Percentiles rank a stretch among this genome's conserved stretches.
These are phyloP conservation scores for Cyrtonyx montezumae DNA, from an alignment of 2,113 vertebrate species.

Conservation along the genomic window DNA sequence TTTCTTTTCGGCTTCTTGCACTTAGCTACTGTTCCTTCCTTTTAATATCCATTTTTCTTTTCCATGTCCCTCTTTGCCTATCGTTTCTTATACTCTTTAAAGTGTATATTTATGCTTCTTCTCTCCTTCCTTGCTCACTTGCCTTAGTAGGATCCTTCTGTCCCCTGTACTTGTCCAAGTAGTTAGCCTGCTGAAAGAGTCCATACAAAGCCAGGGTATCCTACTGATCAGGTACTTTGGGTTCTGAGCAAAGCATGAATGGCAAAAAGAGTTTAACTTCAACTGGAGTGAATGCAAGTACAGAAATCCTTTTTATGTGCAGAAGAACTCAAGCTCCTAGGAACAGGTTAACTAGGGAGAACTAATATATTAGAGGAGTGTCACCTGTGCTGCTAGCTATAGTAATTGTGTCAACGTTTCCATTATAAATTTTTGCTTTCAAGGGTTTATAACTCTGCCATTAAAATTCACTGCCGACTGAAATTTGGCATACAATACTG, in stretches of 20 bases:
- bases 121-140: background rate
- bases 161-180: background rate
- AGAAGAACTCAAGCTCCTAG: background rate
- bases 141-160: background rate
- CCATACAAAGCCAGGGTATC: background rate
- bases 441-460: constrained; percentile 58
- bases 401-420: constrained; percentile 66
- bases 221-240: background rate
- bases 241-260: background rate
- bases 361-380: constrained; percentile 16
- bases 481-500: constrained; percentile 55
- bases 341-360: constrained; percentile 38
- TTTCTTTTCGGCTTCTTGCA: background rate
- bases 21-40: background rate
- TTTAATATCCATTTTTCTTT: background rate
- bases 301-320: background rate
- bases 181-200: background rate
- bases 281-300: background rate
- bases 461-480: constrained; percentile 62
- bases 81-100: background rate
- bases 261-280: background rate
- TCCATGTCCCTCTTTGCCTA: background rate
- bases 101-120: background rate
- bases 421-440: constrained; percentile 59
- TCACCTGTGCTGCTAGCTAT: constrained; percentile 57